These are phyloP conservation scores for Lapara coniferarum DNA, from an alignment of 2,888 invertebrate genomes.

Conservation along the genomic window DNA sequence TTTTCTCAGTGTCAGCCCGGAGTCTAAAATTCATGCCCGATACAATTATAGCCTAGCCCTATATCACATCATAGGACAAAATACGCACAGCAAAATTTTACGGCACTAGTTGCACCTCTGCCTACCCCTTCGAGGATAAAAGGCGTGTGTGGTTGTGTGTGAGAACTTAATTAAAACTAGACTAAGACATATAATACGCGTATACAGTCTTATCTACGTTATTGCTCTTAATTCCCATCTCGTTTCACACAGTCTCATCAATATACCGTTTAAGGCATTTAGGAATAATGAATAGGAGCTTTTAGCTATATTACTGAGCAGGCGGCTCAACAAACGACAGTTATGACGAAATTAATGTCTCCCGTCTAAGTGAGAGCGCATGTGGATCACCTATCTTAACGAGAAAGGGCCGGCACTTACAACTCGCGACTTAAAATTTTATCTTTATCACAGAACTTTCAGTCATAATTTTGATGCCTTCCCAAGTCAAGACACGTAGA, in stretches of 20 bases:
- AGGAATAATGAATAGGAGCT: constrained; percentile 67
- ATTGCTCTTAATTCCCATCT: constrained; percentile 43
- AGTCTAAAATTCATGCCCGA: too few species aligned
- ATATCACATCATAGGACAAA: too few species aligned
- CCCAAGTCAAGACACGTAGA: neutral
- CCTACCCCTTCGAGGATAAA: too few species aligned
- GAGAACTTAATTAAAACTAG: neutral
- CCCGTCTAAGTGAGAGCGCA: constrained; percentile 63
- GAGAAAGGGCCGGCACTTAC: constrained; percentile 36
- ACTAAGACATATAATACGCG: neutral
- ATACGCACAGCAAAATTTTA: too few species aligned
- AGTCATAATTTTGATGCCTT: neutral
- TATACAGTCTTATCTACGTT: constrained; percentile 4
- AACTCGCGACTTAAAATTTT: constrained; percentile 36
- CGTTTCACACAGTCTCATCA: constrained; percentile 37
- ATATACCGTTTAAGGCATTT: constrained; percentile 16
- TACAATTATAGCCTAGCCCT: too few species aligned
- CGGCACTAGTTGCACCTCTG: too few species aligned
- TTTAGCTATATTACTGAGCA: constrained; percentile 69
- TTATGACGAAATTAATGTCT: constrained; percentile 71
- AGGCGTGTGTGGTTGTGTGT: too few species aligned
- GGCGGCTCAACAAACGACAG: constrained; percentile 63
- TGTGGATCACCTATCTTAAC: constrained; percentile 60
- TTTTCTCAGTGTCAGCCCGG: too few species aligned
- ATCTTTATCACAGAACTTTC: constrained; percentile 37